Evolutionary conservation across 2,888 invertebrate genomes (phyloP), one percentile per base, ranked within the genome.

Genomic region (Andrena bucephala): DNA sequence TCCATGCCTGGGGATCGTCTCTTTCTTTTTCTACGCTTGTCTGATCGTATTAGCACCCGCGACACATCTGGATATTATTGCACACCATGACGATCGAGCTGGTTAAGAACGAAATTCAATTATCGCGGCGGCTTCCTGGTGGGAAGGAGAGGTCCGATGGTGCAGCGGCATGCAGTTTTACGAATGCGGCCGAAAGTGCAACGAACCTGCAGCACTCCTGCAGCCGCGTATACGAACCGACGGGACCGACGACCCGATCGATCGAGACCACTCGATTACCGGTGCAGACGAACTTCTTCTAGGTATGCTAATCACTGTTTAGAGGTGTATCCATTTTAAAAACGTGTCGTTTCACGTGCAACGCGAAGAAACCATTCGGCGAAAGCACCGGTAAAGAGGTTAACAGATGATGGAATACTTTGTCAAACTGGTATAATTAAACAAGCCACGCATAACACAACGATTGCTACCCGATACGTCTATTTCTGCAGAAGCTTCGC

Each of bases 141-240:
- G 71, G 52, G 66, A 71, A 76, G 27, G 67, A 76, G 78, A 74
- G 57, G 59, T 76, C 76, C 81, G 68, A 63, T 77, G 85, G 77
- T 72, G 85, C 84, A 81, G 68, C 60, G 84, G 77, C 77, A 77
- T 85, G 85, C 83, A 83, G 86, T 86, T 86, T 86, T 86, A 85
- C 84, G 81, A 86, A 86, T 84, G 86, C 86, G 86, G 85, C 81
- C 86, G 86, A 81, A 86, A 86, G 86, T 86, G 86, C 86, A 86
- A 86, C 81, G 86, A 86, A 86, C 86, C 81, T 86, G 81, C 86
- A 65, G 76, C 79, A 77, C 81, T 84, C 80, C 86, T 84, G 86
- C 86, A 86, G 86, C 81, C 81, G 84, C 86, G 81, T 83, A 75
- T 79, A 77, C 85, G 74, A 69, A 80, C 74, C 60, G 77, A 68